Evolutionary conservation across 2,888 invertebrate genomes (phyloP).

Genomic region (Cataglyphis livida): DNA sequence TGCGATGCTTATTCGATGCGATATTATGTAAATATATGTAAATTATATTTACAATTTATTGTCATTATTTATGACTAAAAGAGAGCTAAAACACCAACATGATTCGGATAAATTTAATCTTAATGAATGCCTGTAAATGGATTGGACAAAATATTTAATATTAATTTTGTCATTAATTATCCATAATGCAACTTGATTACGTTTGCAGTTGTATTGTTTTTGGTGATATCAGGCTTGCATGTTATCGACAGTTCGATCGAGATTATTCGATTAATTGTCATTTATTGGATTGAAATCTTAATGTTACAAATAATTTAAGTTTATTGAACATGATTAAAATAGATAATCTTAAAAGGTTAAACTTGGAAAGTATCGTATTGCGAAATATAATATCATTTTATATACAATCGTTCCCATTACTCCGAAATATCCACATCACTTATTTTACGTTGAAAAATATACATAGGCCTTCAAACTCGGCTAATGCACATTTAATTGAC

Average conservation of each 20-base stretch:
- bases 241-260: conserved; percentile 4
- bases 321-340: background rate
- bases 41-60: conserved; percentile 15
- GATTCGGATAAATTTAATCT: conserved; percentile 20
- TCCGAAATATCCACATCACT: background rate
- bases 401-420: background rate
- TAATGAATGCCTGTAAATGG: conserved; percentile 24
- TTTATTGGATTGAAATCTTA: background rate
- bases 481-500: conserved; percentile 31
- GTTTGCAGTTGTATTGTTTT: conserved; percentile 32
- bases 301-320: background rate
- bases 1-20: background rate
- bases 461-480: background rate
- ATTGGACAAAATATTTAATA: conserved; percentile 34
- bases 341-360: background rate
- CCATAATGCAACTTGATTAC: conserved; percentile 31
- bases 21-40: conserved; percentile 3
- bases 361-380: background rate
- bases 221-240: background rate
- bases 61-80: conserved; percentile 43
- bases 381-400: background rate
- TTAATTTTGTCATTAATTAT: conserved; percentile 48
- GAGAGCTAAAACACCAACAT: conserved; percentile 14
- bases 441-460: conserved; percentile 1
- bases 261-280: conserved; percentile 25